phyloP scores from a whole-genome alignment of 23 tunicate genomes.

The Trididemnum nubilum region DNA sequence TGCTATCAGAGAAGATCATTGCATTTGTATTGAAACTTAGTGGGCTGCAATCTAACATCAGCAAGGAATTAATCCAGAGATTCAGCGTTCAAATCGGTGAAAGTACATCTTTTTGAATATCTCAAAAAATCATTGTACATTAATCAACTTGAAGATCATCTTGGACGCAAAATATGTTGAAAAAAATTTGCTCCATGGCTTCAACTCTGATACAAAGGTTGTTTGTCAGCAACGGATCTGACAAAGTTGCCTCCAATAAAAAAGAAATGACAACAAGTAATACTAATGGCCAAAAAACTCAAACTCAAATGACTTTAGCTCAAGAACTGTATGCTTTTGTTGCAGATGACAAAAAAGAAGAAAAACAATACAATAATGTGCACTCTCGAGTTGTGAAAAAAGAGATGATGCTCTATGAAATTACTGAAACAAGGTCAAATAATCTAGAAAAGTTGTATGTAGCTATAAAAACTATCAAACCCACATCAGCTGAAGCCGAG shows the following conservation, averaged over 20 bases:
- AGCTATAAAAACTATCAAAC: conserved; percentile 32
- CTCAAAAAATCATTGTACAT: conserved; percentile 33
- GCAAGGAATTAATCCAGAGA: conserved; percentile 14
- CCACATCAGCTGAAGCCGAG: conserved; percentile 28
- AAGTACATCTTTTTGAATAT: conserved; percentile 25
- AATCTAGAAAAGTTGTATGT: conserved; percentile 32
- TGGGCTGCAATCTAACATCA: conserved; percentile 11
- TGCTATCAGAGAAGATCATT: conserved; percentile 38
- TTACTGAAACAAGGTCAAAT: conserved; percentile 8
- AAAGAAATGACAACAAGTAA: conserved; percentile 7
- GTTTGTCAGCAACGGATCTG: conserved; percentile 15
- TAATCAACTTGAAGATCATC: conserved; percentile 35
- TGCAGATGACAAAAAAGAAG: conserved; percentile 26
- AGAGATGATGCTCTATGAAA: conserved; percentile 39
- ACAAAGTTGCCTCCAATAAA: conserved; percentile 13
- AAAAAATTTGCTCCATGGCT: conserved; percentile 28
- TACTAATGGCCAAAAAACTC: conserved; percentile 5
- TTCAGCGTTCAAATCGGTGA: conserved; percentile 17
- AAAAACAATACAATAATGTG: conserved; percentile 6
- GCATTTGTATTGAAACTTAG: conserved; percentile 32
- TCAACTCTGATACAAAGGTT: conserved; percentile 21
- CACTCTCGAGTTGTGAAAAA: conserved; percentile 34
- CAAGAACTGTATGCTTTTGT: conserved; percentile 24
- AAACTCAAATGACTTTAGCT: conserved; percentile 37
- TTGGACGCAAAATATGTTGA: conserved; percentile 24